A percentile compares a stretch with the other conserved stretches of the same genome.
Evolutionary conservation across 35 echinoderm and acorn worm genomes (phyloP).

Genomic region (Antedon bifida): DNA sequence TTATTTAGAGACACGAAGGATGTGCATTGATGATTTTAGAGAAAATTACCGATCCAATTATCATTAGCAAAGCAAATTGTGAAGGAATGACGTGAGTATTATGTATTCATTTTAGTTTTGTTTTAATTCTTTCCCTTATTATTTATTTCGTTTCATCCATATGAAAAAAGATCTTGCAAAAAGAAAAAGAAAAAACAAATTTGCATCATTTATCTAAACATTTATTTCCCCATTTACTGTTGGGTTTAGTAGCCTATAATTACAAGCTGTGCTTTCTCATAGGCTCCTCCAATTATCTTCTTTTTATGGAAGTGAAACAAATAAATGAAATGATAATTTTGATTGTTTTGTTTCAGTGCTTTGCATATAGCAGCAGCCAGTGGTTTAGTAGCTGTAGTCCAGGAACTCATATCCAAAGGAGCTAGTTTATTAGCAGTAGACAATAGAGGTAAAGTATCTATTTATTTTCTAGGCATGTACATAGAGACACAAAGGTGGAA

Average conservation of each 20-base stretch:
- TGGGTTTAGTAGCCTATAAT: too few relatives aligned
- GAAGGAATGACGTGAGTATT: conserved; percentile 62
- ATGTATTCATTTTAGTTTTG: too few relatives aligned
- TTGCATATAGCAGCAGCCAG: conserved; percentile 70
- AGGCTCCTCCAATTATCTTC: too few relatives aligned
- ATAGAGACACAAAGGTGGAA: not conserved
- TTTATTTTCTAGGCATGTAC: not conserved
- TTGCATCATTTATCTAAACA: too few relatives aligned
- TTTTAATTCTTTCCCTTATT: too few relatives aligned
- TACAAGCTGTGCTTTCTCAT: too few relatives aligned
- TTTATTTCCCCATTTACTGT: too few relatives aligned
- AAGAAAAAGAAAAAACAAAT: too few relatives aligned
- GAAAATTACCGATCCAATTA: conserved; percentile 40
- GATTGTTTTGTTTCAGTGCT: conserved; percentile 27
- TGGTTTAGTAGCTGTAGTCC: conserved; percentile 81
- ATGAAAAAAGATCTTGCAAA: too few relatives aligned
- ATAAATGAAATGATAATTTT: too few relatives aligned
- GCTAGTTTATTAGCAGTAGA: conserved; percentile 92
- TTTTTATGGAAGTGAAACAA: too few relatives aligned
- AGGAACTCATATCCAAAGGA: conserved; percentile 90
- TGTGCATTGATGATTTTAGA: conserved; percentile 89
- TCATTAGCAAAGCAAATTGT: conserved; percentile 52
- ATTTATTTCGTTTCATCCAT: too few relatives aligned
- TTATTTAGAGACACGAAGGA: conserved; percentile 65
- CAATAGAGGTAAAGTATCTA: conserved; percentile 50